A percentile compares a stretch with the other conserved stretches of the same genome.
phyloP scores from a whole-genome alignment of 1,140 invertebrate species.

The Euura saliciscinereae region DNA sequence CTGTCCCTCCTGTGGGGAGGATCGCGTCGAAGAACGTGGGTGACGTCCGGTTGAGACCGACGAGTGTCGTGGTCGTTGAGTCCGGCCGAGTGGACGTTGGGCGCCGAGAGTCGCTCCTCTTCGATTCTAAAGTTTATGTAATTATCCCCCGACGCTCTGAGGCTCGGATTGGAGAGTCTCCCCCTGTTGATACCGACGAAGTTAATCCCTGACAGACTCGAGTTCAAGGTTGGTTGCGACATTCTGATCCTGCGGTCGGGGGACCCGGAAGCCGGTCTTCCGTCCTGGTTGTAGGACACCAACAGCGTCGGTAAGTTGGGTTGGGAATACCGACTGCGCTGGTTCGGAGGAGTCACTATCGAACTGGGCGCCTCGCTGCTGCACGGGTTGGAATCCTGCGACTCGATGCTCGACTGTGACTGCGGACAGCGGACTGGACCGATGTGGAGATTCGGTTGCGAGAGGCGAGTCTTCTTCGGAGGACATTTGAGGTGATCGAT shows the following conservation, averaged over 20 bases:
- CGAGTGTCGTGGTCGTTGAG: slow-evolving; percentile 14
- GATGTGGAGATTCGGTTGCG: slow-evolving; percentile 53
- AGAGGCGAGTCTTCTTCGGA: slow-evolving; percentile 43
- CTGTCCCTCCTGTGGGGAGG: slow-evolving; percentile 41
- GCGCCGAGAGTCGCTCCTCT: slow-evolving; percentile 43
- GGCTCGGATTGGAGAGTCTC: slow-evolving; percentile 46
- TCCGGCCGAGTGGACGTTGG: slow-evolving; percentile 34
- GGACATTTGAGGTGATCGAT: slow-evolving; percentile 44
- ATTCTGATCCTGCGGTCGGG: slow-evolving; percentile 49
- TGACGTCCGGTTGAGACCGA: slow-evolving; percentile 34
- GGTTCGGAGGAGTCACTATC: slow-evolving; percentile 48
- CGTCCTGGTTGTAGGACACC: slow-evolving; percentile 43
- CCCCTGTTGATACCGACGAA: slow-evolving; percentile 38
- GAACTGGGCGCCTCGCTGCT: slow-evolving; percentile 36
- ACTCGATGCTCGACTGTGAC: slow-evolving; percentile 45
- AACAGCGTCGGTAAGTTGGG: slow-evolving; percentile 50
- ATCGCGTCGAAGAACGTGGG: slow-evolving; percentile 29
- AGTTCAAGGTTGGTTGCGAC: slow-evolving; percentile 51
- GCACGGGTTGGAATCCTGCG: slow-evolving; percentile 38
- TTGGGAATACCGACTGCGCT: slow-evolving; percentile 51
- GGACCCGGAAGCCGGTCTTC: slow-evolving; percentile 21
- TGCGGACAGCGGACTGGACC: slow-evolving; percentile 36
- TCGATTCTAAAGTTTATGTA: slow-evolving; percentile 39
- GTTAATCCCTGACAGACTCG: slow-evolving; percentile 44
- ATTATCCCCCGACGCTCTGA: slow-evolving; percentile 41